Evolutionary conservation across 1,140 invertebrate species (phyloP).

Genomic region (Vollenhovia emeryi): DNA sequence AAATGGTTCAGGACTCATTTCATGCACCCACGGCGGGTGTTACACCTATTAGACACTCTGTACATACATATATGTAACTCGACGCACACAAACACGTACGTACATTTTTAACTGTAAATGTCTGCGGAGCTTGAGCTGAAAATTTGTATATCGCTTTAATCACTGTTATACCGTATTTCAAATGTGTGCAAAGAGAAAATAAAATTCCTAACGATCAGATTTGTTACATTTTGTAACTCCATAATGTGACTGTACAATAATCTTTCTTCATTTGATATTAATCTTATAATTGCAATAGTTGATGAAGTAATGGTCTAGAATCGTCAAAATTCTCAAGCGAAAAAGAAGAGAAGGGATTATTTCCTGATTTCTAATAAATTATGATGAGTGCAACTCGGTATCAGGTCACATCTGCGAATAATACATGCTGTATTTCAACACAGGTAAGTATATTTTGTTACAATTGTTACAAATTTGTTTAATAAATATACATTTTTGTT

Average conservation of each 20-base stretch:
- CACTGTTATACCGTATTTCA: conserved; percentile 6
- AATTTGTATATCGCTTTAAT: conserved; percentile 14
- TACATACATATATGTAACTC: too few species aligned
- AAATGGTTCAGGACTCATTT: too few species aligned
- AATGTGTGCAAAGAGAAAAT: conserved; percentile 25
- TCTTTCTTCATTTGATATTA: background rate
- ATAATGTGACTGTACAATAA: background rate
- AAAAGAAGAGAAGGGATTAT: background rate
- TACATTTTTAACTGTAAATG: background rate
- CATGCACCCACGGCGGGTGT: too few species aligned
- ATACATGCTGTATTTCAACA: background rate
- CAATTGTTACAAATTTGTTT: background rate
- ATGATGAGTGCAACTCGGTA: background rate
- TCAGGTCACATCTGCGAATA: background rate
- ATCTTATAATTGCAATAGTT: too few species aligned
- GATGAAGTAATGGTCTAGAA: background rate
- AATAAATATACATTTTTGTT: background rate
- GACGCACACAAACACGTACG: too few species aligned
- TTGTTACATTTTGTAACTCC: background rate
- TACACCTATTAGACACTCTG: too few species aligned
- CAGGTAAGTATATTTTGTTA: conserved; percentile 1
- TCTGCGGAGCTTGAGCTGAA: background rate
- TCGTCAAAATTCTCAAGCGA: background rate
- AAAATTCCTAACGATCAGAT: conserved; percentile 24
- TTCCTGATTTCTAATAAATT: background rate